These are phyloP conservation scores for Narcine bancroftii DNA, from an alignment of 2,113 vertebrate genomes.

Conservation along the genomic window DNA sequence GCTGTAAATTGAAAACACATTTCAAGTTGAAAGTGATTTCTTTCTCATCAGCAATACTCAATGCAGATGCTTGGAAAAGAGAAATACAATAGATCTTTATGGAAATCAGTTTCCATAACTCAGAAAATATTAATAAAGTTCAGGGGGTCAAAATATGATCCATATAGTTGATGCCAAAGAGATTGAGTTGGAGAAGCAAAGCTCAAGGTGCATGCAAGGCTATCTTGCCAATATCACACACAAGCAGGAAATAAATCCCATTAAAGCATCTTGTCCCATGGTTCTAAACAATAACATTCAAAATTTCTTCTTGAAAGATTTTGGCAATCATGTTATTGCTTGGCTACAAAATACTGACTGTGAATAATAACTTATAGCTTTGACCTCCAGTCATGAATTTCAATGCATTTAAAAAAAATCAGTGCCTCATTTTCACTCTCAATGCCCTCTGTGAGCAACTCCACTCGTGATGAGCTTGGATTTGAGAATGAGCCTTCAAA, in stretches of 20 bases:
- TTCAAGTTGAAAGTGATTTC: background rate
- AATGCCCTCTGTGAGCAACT: background rate
- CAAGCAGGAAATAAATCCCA: no score
- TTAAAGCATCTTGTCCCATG: background rate
- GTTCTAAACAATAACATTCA: background rate
- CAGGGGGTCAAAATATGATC: no score
- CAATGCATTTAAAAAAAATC: background rate
- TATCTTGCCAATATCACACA: no score
- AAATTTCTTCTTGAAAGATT: background rate
- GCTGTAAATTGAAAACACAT: background rate
- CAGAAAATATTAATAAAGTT: background rate
- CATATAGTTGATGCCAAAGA: no score
- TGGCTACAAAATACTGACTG: background rate
- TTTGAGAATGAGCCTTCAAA: background rate
- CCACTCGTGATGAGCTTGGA: background rate
- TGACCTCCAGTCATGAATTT: conserved; percentile 5
- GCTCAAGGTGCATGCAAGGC: no score
- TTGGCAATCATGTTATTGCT: background rate
- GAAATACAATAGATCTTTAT: background rate
- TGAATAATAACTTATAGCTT: background rate
- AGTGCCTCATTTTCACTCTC: background rate
- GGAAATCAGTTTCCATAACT: background rate
- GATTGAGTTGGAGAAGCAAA: no score
- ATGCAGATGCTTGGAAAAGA: background rate
- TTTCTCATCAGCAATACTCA: background rate